Evolutionary conservation across 64 coral and sea anemone species (phyloP), one percentile per base, ranked within the genome.

Genomic region (Stylophora pistillata): DNA sequence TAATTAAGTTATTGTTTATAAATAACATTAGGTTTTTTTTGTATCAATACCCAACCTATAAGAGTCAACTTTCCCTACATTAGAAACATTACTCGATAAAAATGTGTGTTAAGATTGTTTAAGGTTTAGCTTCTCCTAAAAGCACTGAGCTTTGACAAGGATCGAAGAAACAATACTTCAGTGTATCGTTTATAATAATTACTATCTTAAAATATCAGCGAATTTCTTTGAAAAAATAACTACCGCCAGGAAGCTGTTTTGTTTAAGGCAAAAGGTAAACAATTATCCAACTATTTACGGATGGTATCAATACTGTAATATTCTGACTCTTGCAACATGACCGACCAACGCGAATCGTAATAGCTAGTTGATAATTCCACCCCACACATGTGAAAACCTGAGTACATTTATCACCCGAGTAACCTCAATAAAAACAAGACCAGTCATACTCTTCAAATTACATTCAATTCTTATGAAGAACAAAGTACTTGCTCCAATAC

Each of bases 1-100:
- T 80, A 60, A 52, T 65, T 64, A 82, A 37, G 58, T 33, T 84
- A 53, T 84, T n/a, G 65, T 17, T 31, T 69, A 84, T 84, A 84
- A 84, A 82, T 82, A 82, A 66, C 62, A 84, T 69, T 5, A 25
- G 53, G 62, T 34, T 13, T 0, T 70, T 13, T 65, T 30, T 4
- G 16, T 53, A 53, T 83, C 23, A 53, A 84, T 37, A 69, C 62
- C 20, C 62, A 65, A 3, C n/a, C 5, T 21, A 21, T 23, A 13
- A 70, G 27, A n/a, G 66, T 63, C 52, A 33, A 84, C 23, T 79
- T n/a, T 28, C 28, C 77, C 55, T 30, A 28, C 21, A 27, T 30
- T 17, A 64, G 20, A 64, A 54, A 12, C 69, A 37, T 84, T 34
- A 84, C 37, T 27, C 32, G 30, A 21, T 84, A 52, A 37, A n/a